Evolutionary conservation across 2,888 invertebrate species (phyloP), one percentile per base, ranked within the genome.

Genomic region (Trichacis sp.): DNA sequence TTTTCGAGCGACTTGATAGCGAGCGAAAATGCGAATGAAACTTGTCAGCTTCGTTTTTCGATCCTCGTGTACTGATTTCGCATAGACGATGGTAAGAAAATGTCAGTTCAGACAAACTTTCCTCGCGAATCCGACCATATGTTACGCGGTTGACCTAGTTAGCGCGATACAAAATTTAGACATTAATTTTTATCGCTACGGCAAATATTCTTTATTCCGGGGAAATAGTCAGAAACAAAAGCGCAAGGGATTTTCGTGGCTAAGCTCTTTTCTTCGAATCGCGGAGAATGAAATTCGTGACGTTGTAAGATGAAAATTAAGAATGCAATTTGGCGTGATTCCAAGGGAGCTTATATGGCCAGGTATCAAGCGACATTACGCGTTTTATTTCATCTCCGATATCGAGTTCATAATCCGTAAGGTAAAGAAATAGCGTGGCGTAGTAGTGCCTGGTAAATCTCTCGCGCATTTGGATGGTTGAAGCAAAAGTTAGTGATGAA

Each of bases 61-160:
- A n/a, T n/a, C n/a, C n/a, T n/a, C n/a, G n/a, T n/a, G n/a, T n/a
- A n/a, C n/a, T n/a, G n/a, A n/a, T n/a, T n/a, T n/a, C n/a, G n/a
- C n/a, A n/a, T n/a, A n/a, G n/a, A n/a, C n/a, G n/a, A n/a, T n/a
- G n/a, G n/a, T n/a, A n/a, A n/a, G n/a, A n/a, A n/a, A n/a, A n/a
- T n/a, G n/a, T n/a, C n/a, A n/a, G n/a, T n/a, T n/a, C n/a, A n/a
- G n/a, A n/a, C n/a, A n/a, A n/a, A 56, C 46, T 45, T 24, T 18
- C 15, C 18, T 33, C 9, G 49, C 36, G 43, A 49, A 40, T 45
- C 49, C n/a, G n/a, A 50, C 55, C 55, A 59, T 47, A 52, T 56
- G 60, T 65, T 61, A 54, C 65, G 57, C 61, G 52, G 64, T 65
- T 65, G 64, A 65, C 64, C 64, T 48, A 65, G 55, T 65, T 65